Evolutionary conservation across 2,888 invertebrate species (phyloP).

Genomic region (Drosophila mimetica): DNA sequence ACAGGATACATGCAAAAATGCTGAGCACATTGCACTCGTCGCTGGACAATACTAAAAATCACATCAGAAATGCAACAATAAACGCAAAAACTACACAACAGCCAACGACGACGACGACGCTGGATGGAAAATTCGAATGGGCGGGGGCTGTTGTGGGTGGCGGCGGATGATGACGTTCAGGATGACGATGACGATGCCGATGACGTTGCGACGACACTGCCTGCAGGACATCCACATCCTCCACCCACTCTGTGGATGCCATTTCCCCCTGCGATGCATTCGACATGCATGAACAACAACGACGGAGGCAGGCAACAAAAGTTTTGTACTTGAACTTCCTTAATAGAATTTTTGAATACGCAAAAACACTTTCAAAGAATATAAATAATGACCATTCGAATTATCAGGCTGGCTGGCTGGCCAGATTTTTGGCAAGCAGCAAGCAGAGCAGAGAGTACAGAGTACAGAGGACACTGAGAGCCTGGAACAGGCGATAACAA

Average conservation of each 20-base stretch:
- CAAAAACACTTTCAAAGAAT: slow-evolving; percentile 83
- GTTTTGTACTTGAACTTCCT: slow-evolving; percentile 79
- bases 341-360: slow-evolving; percentile 84
- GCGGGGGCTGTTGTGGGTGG: not conserved
- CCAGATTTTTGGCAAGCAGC: slow-evolving; percentile 10
- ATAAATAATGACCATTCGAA: slow-evolving; percentile 84
- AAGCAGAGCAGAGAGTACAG: slow-evolving; percentile 7
- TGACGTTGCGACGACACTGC: slow-evolving; percentile 65
- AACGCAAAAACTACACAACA: slow-evolving; percentile 76
- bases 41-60: slow-evolving; percentile 81
- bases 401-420: slow-evolving; percentile 71
- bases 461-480: not conserved
- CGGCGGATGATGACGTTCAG: slow-evolving; percentile 33
- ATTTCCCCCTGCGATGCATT: slow-evolving; percentile 61
- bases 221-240: slow-evolving; percentile 33
- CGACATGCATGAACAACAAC: slow-evolving; percentile 73
- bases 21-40: slow-evolving; percentile 76
- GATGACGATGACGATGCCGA: slow-evolving; percentile 46
- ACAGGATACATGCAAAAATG: slow-evolving; percentile 69
- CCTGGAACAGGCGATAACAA: slow-evolving; percentile 56
- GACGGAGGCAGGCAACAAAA: slow-evolving; percentile 47
- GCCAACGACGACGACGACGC: slow-evolving; percentile 42
- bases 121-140: slow-evolving; percentile 20
- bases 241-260: slow-evolving; percentile 29
- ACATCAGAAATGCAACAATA: slow-evolving; percentile 81